Percentiles rank a stretch among this genome's conserved stretches.
phyloP scores from a whole-genome alignment of 1,140 invertebrate genomes.

The Gonioctena quinquepunctata region DNA sequence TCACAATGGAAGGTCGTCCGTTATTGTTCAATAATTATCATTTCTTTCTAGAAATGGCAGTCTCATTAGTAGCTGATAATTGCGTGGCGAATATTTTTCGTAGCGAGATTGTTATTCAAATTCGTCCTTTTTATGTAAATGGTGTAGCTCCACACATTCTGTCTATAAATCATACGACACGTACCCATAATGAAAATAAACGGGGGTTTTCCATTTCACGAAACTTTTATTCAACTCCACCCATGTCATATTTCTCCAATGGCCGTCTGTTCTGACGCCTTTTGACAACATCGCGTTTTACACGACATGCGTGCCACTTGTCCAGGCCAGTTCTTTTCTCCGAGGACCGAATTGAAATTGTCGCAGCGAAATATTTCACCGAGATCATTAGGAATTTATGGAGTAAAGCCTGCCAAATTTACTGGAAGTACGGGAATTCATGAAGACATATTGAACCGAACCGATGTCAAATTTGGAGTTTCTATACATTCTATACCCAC shows the following conservation, averaged over 20 bases:
- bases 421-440: background rate
- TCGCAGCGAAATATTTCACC: background rate
- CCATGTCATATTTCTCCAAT: background rate
- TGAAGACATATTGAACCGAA: background rate
- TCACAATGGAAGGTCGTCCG: too few relatives aligned
- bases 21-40: too few relatives aligned
- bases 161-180: background rate
- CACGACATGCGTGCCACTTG: constrained; percentile 26
- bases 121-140: background rate
- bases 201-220: background rate
- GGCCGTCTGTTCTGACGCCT: background rate
- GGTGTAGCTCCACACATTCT: background rate
- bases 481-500: too few relatives aligned
- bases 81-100: background rate
- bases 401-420: background rate
- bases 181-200: background rate
- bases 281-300: constrained; percentile 15
- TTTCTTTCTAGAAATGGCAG: too few relatives aligned
- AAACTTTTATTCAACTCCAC: background rate
- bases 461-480: background rate
- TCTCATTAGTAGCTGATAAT: too few relatives aligned
- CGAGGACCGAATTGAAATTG: constrained; percentile 10
- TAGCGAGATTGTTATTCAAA: background rate
- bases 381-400: background rate
- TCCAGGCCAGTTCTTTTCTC: constrained; percentile 17